A percentile compares a stretch with the other conserved stretches of the same genome.
phyloP scores from a whole-genome alignment of 2,888 invertebrate genomes.

The Amaurobius ferox region DNA sequence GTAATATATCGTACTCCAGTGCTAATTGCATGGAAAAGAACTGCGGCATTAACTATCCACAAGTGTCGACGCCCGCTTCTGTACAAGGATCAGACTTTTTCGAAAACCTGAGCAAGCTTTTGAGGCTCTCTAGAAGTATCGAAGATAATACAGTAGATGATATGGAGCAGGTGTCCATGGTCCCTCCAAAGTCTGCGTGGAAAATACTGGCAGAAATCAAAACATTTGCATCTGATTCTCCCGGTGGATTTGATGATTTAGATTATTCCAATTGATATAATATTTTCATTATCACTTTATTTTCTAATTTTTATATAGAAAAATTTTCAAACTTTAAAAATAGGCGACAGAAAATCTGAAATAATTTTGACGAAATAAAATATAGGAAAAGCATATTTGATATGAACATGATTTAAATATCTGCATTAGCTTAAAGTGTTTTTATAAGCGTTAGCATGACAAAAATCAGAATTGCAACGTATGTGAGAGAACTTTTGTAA shows the following conservation, averaged over 20 bases:
- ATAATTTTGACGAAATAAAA: too few relatives aligned
- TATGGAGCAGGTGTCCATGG: neutral
- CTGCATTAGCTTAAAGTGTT: too few relatives aligned
- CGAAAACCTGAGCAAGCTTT: too few relatives aligned
- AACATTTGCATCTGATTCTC: neutral
- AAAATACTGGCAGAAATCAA: neutral
- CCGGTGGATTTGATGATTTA: neutral
- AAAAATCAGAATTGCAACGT: too few relatives aligned
- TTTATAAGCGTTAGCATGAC: too few relatives aligned
- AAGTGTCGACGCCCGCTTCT: neutral
- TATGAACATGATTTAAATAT: too few relatives aligned
- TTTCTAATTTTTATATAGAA: too few relatives aligned
- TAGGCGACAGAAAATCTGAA: too few relatives aligned
- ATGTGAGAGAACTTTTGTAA: too few relatives aligned
- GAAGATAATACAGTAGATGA: neutral
- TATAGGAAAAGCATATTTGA: too few relatives aligned
- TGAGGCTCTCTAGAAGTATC: neutral
- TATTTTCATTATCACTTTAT: too few relatives aligned
- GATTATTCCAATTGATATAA: neutral
- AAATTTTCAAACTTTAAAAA: too few relatives aligned
- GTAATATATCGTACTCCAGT: conserved; percentile 34
- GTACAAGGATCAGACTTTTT: neutral
- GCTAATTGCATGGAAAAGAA: conserved; percentile 48
- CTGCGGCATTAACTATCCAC: conserved; percentile 34
- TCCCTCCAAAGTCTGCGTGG: neutral